phyloP scores from a whole-genome alignment of 2,113 vertebrate species.

The Salvator merianae region DNA sequence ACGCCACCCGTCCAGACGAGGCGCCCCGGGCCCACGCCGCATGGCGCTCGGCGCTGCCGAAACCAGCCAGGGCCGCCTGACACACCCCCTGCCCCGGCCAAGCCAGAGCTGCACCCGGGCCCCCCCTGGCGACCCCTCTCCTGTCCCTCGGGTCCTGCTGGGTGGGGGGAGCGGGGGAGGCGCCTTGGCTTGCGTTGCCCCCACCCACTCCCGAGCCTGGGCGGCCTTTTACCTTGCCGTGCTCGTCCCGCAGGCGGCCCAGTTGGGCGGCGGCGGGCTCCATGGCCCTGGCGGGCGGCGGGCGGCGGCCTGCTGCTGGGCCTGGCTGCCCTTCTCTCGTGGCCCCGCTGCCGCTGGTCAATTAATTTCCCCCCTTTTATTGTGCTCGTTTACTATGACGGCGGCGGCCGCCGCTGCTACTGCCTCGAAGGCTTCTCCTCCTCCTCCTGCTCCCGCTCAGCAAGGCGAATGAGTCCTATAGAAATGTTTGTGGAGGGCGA shows the following conservation, averaged over 20 bases:
- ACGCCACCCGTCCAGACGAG: too few species aligned
- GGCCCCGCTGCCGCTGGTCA: too few species aligned
- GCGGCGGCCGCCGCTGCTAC: too few species aligned
- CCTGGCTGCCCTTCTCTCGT: too few species aligned
- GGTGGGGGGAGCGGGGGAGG: too few species aligned
- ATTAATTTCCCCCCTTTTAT: too few species aligned
- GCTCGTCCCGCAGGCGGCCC: conserved; percentile 84
- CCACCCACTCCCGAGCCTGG: neutral
- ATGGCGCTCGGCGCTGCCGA: neutral
- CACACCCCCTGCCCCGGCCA: neutral
- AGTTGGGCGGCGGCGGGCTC: conserved; percentile 63
- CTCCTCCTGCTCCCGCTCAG: neutral
- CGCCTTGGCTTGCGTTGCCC: accelerated
- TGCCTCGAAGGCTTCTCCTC: neutral
- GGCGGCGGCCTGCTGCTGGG: conserved; percentile 38
- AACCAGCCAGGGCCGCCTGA: neutral
- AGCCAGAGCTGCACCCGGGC: neutral
- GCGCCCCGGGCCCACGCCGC: too few species aligned
- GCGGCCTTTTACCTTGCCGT: conserved; percentile 83
- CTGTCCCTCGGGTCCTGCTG: neutral
- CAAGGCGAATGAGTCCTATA: conserved; percentile 91
- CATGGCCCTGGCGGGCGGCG: neutral
- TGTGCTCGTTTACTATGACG: too few species aligned
- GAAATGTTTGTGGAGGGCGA: conserved; percentile 88
- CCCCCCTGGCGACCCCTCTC: neutral